Percentiles rank a stretch among this genome's conserved stretches.
Conservation (phyloP, 2,113 vertebrate genomes). For the Trogon surrucura region DNA sequence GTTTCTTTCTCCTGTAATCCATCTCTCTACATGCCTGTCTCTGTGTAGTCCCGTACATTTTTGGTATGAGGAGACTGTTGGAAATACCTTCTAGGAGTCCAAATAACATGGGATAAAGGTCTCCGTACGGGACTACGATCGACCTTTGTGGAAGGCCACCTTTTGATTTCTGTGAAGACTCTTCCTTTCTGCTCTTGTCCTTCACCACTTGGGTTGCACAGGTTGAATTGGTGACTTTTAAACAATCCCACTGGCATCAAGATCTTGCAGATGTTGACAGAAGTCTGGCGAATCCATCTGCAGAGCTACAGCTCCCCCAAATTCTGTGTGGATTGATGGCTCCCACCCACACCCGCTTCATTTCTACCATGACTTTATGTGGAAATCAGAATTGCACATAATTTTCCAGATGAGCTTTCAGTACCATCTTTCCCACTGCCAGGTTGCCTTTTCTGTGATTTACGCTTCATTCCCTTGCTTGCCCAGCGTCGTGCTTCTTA, state of each 20-base stretch:
- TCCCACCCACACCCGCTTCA: conserved; percentile 4
- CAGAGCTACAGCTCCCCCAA: background rate
- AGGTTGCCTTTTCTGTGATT: background rate
- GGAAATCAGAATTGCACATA: background rate
- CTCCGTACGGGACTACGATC: background rate
- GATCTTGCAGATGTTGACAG: fast-evolving
- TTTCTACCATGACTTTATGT: background rate
- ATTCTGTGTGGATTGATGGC: background rate
- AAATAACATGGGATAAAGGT: background rate
- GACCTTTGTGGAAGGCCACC: background rate
- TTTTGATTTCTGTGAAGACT: background rate
- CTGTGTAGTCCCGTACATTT: fast-evolving
- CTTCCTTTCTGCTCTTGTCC: background rate
- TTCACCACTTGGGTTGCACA: background rate
- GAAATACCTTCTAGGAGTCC: background rate
- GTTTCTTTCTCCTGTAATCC: background rate
- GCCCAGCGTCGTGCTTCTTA: background rate
- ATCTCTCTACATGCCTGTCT: fast-evolving
- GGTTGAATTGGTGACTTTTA: background rate
- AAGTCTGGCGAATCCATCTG: background rate
- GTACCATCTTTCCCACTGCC: background rate
- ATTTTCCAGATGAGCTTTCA: conserved; percentile 23
- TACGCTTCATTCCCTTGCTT: background rate
- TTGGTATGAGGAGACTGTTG: background rate
- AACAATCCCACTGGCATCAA: background rate